A percentile compares a stretch with the other conserved stretches of the same genome.
Evolutionary conservation across 2,113 vertebrate species (phyloP).

Genomic region (Probosciger aterrimus): DNA sequence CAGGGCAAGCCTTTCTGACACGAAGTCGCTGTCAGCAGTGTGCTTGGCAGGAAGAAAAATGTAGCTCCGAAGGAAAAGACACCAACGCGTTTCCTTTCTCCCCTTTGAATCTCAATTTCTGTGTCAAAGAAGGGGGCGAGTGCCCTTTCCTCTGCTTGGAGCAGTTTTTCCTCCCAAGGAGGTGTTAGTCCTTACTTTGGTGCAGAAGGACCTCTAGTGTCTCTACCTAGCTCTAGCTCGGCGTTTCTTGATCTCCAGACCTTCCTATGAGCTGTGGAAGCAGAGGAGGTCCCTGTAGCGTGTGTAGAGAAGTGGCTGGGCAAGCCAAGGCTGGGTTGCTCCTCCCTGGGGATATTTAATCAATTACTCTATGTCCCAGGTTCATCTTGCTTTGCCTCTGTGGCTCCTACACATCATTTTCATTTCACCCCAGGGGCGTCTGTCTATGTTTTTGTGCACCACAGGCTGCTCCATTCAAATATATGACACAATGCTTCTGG

Average conservation of each 20-base stretch:
- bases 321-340: neutral
- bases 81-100: fast-evolving
- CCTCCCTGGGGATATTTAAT: neutral
- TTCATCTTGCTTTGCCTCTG: neutral
- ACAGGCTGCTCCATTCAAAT: neutral
- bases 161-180: neutral
- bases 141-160: neutral
- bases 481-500: neutral
- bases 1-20: neutral
- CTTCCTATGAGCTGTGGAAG: neutral
- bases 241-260: neutral
- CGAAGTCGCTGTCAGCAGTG: neutral
- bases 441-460: neutral
- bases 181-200: neutral
- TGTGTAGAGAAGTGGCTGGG: neutral
- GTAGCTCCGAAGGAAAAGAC: neutral
- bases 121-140: neutral
- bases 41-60: neutral
- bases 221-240: neutral
- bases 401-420: neutral
- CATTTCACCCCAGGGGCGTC: neutral
- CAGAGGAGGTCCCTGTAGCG: fast-evolving
- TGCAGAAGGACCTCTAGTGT: constrained; percentile 39
- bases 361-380: neutral
- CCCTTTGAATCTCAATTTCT: neutral